A percentile compares a stretch with the other conserved stretches of the same genome.
Conservation (phyloP, 2,888 invertebrate genomes). For the Neoaliturus tenellus region DNA sequence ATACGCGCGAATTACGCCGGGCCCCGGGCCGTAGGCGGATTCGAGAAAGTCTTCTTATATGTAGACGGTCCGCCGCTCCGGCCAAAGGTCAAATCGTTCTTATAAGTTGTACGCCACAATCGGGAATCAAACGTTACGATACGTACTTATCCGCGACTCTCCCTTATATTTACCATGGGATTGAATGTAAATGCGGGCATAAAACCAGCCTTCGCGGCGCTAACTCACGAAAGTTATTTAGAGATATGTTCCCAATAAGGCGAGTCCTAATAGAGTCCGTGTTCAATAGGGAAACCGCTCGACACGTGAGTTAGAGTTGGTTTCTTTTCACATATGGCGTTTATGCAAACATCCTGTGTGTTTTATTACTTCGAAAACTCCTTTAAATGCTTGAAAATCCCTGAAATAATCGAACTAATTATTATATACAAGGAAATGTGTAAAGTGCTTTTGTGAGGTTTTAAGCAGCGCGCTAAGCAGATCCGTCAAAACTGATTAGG, state of each 20-base stretch:
- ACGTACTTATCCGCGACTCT: conserved; percentile 1
- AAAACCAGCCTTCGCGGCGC: background rate
- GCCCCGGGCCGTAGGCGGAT: background rate
- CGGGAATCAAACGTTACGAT: background rate
- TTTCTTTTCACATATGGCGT: background rate
- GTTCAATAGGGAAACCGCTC: background rate
- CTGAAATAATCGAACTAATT: too few species aligned
- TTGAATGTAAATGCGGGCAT: conserved; percentile 31
- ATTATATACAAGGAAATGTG: too few species aligned
- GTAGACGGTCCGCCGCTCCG: background rate
- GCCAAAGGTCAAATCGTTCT: conserved; percentile 16
- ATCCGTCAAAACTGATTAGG: too few species aligned
- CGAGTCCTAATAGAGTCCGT: background rate
- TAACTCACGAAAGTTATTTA: conserved; percentile 30
- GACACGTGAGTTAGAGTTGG: background rate
- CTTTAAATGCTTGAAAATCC: too few species aligned
- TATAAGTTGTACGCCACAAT: background rate
- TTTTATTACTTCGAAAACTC: too few species aligned
- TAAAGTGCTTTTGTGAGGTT: too few species aligned
- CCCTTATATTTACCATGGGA: background rate
- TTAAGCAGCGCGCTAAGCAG: too few species aligned
- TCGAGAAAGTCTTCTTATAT: conserved; percentile 10
- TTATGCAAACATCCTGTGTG: too few species aligned
- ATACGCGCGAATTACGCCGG: background rate
- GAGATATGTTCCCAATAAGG: conserved; percentile 15